These are phyloP conservation scores for Pollenia angustigena DNA, from an alignment of 2,888 invertebrate genomes.

Conservation along the genomic window DNA sequence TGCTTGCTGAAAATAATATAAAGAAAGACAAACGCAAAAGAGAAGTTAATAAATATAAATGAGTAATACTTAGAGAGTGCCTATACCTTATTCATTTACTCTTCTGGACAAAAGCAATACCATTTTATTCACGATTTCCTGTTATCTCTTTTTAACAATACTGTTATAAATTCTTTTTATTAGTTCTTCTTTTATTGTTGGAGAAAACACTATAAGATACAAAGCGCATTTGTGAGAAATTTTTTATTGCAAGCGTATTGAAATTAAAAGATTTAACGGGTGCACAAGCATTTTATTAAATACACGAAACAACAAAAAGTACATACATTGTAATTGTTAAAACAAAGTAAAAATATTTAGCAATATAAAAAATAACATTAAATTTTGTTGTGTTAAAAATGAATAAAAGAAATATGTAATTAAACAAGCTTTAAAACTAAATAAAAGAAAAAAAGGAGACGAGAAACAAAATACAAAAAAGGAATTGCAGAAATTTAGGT, in stretches of 20 bases:
- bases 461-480: constrained; percentile 57
- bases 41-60: constrained; percentile 61
- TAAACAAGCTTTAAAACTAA: constrained; percentile 22
- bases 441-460: constrained; percentile 49
- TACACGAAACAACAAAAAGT: constrained; percentile 30
- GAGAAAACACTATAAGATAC: constrained; percentile 49
- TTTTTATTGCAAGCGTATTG: constrained; percentile 56
- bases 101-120: background rate
- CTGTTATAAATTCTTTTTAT: constrained; percentile 40
- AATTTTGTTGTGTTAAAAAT: constrained; percentile 27
- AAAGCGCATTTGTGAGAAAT: constrained; percentile 61
- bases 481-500: constrained; percentile 67
- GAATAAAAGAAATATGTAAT: constrained; percentile 46
- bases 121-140: background rate
- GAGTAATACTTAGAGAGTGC: constrained; percentile 46
- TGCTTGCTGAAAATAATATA: constrained; percentile 29
- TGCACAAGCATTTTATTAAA: constrained; percentile 50
- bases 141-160: constrained; percentile 50
- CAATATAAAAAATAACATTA: constrained; percentile 20
- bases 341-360: constrained; percentile 37
- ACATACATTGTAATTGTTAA: constrained; percentile 13
- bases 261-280: constrained; percentile 56
- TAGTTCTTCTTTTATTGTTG: constrained; percentile 53
- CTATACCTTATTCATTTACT: constrained; percentile 12
- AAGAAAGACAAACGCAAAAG: constrained; percentile 52